Evolutionary conservation across 2,797 vertebrate species (phyloP).

Genomic region (Lerista edwardsae): DNA sequence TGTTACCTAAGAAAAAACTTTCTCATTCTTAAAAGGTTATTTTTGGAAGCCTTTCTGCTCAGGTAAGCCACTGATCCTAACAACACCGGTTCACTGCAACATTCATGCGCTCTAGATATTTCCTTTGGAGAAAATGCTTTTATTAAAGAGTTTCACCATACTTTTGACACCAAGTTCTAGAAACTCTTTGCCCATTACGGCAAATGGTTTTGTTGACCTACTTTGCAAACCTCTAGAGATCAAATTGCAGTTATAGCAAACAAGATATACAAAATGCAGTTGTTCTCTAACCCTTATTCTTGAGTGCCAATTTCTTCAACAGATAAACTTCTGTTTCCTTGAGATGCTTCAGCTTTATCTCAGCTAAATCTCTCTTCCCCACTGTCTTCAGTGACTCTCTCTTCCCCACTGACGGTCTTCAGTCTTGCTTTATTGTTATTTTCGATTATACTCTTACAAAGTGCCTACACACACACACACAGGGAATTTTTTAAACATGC

Average conservation of each 20-base stretch:
- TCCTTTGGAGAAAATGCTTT: constrained; percentile 30
- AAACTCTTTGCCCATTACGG: constrained; percentile 57
- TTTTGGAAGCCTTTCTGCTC: not conserved
- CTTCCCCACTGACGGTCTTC: constrained; percentile 56
- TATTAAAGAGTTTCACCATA: constrained; percentile 36
- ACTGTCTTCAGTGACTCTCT: constrained; percentile 49
- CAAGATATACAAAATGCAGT: constrained; percentile 48
- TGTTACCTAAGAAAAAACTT: not conserved
- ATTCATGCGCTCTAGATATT: constrained; percentile 49
- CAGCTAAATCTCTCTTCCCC: constrained; percentile 61
- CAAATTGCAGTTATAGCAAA: constrained; percentile 57
- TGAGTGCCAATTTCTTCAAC: constrained; percentile 50
- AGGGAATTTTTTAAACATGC: not conserved
- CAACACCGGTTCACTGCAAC: not conserved
- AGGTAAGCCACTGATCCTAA: constrained; percentile 35
- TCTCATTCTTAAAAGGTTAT: not conserved
- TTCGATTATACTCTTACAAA: constrained; percentile 7
- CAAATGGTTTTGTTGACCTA: constrained; percentile 60
- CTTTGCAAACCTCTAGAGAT: constrained; percentile 58
- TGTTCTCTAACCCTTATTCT: constrained; percentile 54
- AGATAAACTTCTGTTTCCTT: constrained; percentile 60
- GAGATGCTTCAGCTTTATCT: constrained; percentile 48
- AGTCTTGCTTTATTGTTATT: constrained; percentile 23
- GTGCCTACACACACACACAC: not conserved
- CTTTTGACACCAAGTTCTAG: constrained; percentile 57